Evolutionary conservation across 2,888 invertebrate species (phyloP).

Genomic region (Luperina testacea): DNA sequence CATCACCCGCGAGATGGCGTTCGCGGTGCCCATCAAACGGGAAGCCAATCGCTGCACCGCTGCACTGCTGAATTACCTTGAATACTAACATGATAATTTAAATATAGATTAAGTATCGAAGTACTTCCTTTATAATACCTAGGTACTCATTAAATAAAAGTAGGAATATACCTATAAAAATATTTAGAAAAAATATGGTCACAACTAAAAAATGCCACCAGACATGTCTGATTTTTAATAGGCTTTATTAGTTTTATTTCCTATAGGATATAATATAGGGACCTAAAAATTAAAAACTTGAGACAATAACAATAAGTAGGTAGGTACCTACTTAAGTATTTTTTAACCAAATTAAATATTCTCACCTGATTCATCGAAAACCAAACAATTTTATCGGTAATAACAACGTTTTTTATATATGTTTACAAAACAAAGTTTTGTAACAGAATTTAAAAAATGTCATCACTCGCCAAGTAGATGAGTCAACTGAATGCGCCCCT

Average conservation of each 20-base stretch:
- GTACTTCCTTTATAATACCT: neutral
- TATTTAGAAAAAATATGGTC: neutral
- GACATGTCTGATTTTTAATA: neutral
- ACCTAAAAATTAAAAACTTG: neutral
- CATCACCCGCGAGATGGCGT: neutral
- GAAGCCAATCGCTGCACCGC: neutral
- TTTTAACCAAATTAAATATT: neutral
- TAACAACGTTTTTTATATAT: too few species aligned
- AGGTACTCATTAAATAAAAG: neutral
- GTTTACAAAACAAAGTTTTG: too few species aligned
- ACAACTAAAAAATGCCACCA: neutral
- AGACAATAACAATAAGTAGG: neutral
- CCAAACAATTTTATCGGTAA: neutral
- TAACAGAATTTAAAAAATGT: neutral
- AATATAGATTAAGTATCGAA: neutral
- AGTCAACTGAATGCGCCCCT: constrained; percentile 77
- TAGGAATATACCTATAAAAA: neutral
- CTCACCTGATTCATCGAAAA: neutral
- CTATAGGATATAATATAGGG: neutral
- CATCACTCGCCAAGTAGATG: constrained; percentile 11
- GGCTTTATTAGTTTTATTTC: neutral
- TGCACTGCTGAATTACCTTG: neutral
- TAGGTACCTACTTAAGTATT: neutral
- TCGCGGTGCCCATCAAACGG: neutral
- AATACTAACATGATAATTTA: neutral